A percentile compares a stretch with the other conserved stretches of the same genome.
Conservation (phyloP, 2,888 invertebrate species). For the Zaprionus lineosus region DNA sequence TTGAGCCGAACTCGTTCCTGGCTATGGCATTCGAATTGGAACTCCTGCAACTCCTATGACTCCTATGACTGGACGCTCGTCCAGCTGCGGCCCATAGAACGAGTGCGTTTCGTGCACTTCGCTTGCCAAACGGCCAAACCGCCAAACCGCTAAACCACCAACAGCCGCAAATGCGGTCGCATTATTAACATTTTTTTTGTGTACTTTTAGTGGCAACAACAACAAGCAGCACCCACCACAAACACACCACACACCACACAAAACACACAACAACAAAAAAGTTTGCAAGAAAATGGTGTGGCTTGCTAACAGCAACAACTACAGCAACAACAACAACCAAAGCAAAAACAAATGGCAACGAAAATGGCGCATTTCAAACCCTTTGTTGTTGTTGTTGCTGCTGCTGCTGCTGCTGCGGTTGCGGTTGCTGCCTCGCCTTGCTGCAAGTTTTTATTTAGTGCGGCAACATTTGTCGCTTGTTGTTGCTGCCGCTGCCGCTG, state of each 20-base stretch:
- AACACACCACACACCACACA: slow-evolving; percentile 18
- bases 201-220: slow-evolving; percentile 21
- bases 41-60: no score
- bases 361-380: slow-evolving; percentile 79
- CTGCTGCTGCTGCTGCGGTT: slow-evolving; percentile 12
- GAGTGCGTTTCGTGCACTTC: slow-evolving; percentile 64
- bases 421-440: slow-evolving; percentile 52
- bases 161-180: slow-evolving; percentile 62
- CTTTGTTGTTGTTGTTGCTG: slow-evolving; percentile 34
- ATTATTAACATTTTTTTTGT: slow-evolving; percentile 75
- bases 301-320: slow-evolving; percentile 32
- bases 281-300: slow-evolving; percentile 53
- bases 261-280: slow-evolving; percentile 25
- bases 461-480: slow-evolving; percentile 47
- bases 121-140: slow-evolving; percentile 41
- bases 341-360: slow-evolving; percentile 72
- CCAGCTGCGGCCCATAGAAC: slow-evolving; percentile 35
- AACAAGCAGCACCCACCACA: slow-evolving; percentile 55
- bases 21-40: no score
- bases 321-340: slow-evolving; percentile 34
- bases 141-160: no score
- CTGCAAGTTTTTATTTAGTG: slow-evolving; percentile 58
- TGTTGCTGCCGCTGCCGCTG: slow-evolving; percentile 10
- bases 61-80: slow-evolving; percentile 5
- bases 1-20: no score